A percentile compares a stretch with the other conserved stretches of the same genome.
phyloP scores from a whole-genome alignment of 2,113 vertebrate genomes.

The Pseudopipra pipra region DNA sequence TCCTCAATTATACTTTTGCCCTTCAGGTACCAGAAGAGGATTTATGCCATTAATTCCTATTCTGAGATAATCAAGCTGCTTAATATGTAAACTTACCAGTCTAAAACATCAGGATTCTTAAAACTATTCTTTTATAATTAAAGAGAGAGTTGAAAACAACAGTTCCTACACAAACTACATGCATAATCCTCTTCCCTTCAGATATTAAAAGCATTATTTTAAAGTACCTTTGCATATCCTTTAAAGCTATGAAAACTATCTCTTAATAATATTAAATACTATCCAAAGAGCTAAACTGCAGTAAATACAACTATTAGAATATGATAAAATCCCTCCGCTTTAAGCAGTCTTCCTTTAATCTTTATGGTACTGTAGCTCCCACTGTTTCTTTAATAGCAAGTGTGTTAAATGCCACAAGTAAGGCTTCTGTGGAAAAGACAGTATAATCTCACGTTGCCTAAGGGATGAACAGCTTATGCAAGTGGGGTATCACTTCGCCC shows the following conservation, averaged over 20 bases:
- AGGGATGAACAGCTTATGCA: conserved; percentile 38
- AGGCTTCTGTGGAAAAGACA: conserved; percentile 8
- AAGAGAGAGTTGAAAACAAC: neutral
- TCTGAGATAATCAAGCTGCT: neutral
- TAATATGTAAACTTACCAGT: neutral
- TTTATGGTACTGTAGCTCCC: neutral
- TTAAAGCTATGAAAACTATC: neutral
- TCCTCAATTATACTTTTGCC: neutral
- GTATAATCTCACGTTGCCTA: conserved; percentile 25
- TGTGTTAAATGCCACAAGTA: conserved; percentile 4
- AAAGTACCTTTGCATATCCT: neutral
- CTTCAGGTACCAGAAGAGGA: neutral
- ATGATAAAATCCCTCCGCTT: neutral
- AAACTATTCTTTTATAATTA: neutral
- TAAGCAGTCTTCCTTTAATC: neutral
- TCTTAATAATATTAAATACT: neutral
- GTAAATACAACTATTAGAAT: neutral
- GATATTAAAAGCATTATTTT: neutral
- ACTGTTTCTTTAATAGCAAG: neutral
- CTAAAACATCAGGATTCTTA: neutral
- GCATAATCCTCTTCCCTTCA: neutral
- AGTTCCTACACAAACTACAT: neutral
- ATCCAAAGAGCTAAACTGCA: neutral
- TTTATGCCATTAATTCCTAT: neutral
- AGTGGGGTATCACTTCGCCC: conserved; percentile 25